Percentiles rank a stretch among this genome's conserved stretches.
Conservation (phyloP, 2,113 vertebrate genomes). For the Actenoides lindsayi region DNA sequence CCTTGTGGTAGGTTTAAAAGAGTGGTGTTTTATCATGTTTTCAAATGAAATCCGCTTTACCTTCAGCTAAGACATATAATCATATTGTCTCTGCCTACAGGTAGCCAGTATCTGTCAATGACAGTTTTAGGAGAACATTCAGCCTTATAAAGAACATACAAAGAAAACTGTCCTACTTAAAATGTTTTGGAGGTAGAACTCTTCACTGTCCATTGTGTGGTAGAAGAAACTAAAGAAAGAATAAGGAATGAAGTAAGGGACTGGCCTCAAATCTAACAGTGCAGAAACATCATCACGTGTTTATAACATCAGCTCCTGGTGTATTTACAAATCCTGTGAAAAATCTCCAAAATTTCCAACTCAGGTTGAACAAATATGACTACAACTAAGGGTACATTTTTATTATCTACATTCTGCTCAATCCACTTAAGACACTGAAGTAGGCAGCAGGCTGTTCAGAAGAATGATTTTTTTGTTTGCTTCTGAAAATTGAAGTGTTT, state of each 20-base stretch:
- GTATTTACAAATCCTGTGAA: not conserved
- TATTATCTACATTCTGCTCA: not conserved
- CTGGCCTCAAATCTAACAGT: not conserved
- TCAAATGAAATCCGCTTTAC: not conserved
- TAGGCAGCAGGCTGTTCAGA: not conserved
- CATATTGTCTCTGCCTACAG: not conserved
- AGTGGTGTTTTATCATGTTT: not conserved
- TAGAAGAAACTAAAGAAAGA: not conserved
- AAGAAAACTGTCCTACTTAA: not conserved
- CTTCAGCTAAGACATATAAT: not conserved
- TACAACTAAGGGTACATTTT: not conserved
- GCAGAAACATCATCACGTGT: not conserved
- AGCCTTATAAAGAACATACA: not conserved
- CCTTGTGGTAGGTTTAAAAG: not conserved
- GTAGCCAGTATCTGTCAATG: not conserved
- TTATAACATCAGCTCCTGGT: not conserved
- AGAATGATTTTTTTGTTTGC: not conserved
- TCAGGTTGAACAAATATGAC: not conserved
- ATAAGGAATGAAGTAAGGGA: not conserved
- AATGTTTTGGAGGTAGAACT: not conserved
- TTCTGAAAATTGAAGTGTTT: not conserved
- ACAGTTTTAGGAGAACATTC: not conserved
- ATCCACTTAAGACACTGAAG: not conserved
- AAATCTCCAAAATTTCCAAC: not conserved
- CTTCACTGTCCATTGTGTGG: not conserved